Percentiles rank a stretch among this genome's conserved stretches.
Conservation (phyloP, 2,888 invertebrate genomes). For the Eugnorisma glareosa region DNA sequence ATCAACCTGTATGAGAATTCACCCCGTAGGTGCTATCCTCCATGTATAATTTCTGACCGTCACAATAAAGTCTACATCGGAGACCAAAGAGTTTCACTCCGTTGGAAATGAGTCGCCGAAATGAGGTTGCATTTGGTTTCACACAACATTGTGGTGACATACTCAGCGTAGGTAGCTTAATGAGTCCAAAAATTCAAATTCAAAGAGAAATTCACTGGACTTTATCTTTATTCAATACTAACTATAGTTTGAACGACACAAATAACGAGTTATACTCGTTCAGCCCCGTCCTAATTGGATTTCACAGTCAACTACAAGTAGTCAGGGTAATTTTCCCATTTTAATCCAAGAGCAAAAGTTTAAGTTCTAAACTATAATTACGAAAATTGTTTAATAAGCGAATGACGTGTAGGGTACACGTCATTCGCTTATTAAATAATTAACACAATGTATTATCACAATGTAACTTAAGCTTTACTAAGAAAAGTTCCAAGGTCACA, state of each 20-base stretch:
- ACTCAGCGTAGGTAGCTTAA: neutral
- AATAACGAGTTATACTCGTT: neutral
- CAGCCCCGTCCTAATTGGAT: conserved; percentile 34
- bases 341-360: conserved; percentile 20
- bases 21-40: neutral
- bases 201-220: neutral
- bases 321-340: conserved; percentile 44
- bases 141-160: neutral
- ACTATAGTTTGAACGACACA: neutral
- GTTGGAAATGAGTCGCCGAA: neutral
- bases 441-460: too few species aligned
- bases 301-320: conserved; percentile 15
- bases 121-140: conserved; percentile 5
- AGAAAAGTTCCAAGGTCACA: conserved; percentile 41
- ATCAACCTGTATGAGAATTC: neutral
- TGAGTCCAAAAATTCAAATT: neutral
- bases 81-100: neutral
- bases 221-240: neutral
- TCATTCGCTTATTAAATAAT: too few species aligned
- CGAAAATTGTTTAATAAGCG: conserved; percentile 31
- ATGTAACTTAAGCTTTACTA: conserved; percentile 24
- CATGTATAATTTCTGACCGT: neutral
- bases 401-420: too few species aligned
- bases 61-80: neutral
- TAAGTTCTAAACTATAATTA: conserved; percentile 39